Base-by-base conservation (phyloP, 2,888 invertebrate species). In the Polydrusus pterygomalis region DNA sequence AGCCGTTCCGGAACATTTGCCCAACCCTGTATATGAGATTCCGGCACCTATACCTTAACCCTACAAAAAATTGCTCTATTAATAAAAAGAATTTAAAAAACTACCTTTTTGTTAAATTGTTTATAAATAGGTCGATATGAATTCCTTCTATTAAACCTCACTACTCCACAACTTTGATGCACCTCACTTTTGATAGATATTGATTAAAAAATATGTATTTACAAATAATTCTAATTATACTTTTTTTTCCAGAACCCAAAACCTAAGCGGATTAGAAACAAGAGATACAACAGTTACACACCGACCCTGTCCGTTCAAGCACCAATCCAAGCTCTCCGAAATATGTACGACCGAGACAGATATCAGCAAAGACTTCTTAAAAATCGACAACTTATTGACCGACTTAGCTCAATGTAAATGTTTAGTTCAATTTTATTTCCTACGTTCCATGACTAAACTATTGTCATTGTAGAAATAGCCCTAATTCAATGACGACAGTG, bases 261-360 rank as follows among this genome's bases (percentile, higher is more conserved):
- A 63, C 78, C 65, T 38, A 79, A 77, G 60, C 78, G 75, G 63
- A 75, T 79, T 45, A 70, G 81, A 62, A 80, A 78, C 78, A 82
- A 81, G 64, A 78, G 81, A 38, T 80, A 80, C 76, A 80, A 82
- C 74, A 71, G 74, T 56, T 79, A 79, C 15, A 56, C 70, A 2
- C 81, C 81, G 2, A 78, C 82, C 7, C 77, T 85, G 20, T 85
- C 84, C 2, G 83, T 85, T 20, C 80, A 80, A 63, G 81, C 82
- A 3, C 81, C 81, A 9, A 81, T 82, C 45, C 79, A 82, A 51
- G 79, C 77, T 25, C 74, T 82, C 34, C 69, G 81, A 58, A 81
- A 81, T 68, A 70, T 80, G 17, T 81, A 80, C 64, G 79, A 77
- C 72, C 80, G 78, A 62, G 81, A 80, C 65, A 77, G 70, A 56